These are phyloP conservation scores for Oxyura jamaicensis DNA, from an alignment of 2,113 vertebrate genomes.

Conservation along the genomic window DNA sequence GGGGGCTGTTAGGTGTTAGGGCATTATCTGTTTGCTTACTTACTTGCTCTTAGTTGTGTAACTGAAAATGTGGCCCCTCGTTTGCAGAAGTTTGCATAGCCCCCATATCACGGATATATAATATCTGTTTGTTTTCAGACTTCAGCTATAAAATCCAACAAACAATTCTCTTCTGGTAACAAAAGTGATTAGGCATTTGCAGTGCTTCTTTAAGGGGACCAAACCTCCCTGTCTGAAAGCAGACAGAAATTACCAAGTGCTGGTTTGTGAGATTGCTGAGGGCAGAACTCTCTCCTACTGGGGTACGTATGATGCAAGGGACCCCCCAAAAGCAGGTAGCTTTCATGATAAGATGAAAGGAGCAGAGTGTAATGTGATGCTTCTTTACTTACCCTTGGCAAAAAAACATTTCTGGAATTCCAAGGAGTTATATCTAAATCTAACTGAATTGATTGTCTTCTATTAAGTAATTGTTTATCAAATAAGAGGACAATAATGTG, in stretches of 20 bases:
- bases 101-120: not conserved
- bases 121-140: not conserved
- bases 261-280: not conserved
- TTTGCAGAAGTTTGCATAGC: not conserved
- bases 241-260: not conserved
- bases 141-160: not conserved
- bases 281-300: not conserved
- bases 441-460: not conserved
- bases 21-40: not conserved
- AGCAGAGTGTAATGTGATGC: not conserved
- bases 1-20: not conserved
- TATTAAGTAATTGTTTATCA: not conserved
- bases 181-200: not conserved
- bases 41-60: not conserved
- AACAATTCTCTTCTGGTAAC: not conserved
- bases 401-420: not conserved
- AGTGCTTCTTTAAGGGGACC: not conserved
- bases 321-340: not conserved
- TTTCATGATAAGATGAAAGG: not conserved
- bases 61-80: not conserved
- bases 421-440: not conserved
- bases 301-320: not conserved
- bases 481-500: not conserved
- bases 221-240: not conserved
- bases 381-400: not conserved